These are phyloP conservation scores for Magallana angulata DNA, from an alignment of 1,140 invertebrate genomes.

Conservation along the genomic window DNA sequence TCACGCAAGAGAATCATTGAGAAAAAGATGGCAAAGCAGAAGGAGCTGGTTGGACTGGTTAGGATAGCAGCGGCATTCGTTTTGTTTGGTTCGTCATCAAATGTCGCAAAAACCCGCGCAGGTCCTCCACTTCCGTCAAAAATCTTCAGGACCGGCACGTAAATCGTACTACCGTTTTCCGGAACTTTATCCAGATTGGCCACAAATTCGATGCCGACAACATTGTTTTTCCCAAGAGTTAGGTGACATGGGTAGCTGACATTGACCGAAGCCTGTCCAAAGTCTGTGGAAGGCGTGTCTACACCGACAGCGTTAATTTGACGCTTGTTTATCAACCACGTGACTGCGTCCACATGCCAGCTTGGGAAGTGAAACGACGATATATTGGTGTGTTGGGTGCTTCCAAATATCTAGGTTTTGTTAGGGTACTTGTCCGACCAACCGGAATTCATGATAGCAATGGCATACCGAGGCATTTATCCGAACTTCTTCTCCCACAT, in stretches of 20 bases:
- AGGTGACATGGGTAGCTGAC: constrained; percentile 34
- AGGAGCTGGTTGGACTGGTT: neutral
- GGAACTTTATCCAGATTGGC: constrained; percentile 59
- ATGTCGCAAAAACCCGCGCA: constrained; percentile 53
- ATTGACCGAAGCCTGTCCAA: constrained; percentile 62
- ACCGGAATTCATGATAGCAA: constrained; percentile 80
- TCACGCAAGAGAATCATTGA: neutral
- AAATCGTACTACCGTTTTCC: constrained; percentile 49
- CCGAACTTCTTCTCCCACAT: constrained; percentile 61
- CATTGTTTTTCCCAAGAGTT: constrained; percentile 38
- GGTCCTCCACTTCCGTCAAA: constrained; percentile 57
- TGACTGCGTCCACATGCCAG: constrained; percentile 82
- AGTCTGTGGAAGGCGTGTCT: constrained; percentile 84
- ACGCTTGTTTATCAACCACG: constrained; percentile 82
- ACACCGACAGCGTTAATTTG: constrained; percentile 83
- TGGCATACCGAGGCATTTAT: constrained; percentile 56
- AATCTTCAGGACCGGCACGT: constrained; percentile 50
- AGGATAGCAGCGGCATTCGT: neutral
- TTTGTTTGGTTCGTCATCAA: constrained; percentile 53
- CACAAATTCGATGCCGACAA: constrained; percentile 56
- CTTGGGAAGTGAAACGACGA: constrained; percentile 76
- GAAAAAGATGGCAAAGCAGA: neutral
- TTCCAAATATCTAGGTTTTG: constrained; percentile 41
- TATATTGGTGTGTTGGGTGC: neutral
- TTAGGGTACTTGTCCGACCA: constrained; percentile 78